Conservation (phyloP, 2,113 vertebrate species). For the Brachyhypopomus gauderio region DNA sequence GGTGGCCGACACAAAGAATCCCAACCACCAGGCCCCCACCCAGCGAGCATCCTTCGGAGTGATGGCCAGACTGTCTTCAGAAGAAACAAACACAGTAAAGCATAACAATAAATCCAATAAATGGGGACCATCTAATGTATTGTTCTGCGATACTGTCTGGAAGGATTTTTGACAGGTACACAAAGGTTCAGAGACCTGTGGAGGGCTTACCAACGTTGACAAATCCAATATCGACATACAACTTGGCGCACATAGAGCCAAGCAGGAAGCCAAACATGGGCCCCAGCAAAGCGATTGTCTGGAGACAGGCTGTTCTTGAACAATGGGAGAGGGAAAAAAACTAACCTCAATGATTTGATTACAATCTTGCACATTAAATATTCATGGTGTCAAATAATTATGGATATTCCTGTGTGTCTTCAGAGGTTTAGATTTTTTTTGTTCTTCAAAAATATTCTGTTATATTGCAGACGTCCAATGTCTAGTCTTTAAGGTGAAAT, state of each 20-base stretch:
- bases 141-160: background rate
- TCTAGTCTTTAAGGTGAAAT: too few relatives aligned
- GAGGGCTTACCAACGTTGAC: conserved; percentile 74
- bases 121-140: background rate
- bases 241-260: conserved; percentile 80
- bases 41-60: conserved; percentile 87
- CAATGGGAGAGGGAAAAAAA: background rate
- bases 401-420: too few relatives aligned
- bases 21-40: conserved; percentile 97
- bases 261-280: conserved; percentile 82
- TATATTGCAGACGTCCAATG: too few relatives aligned
- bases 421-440: too few relatives aligned
- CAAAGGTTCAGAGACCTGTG: too few relatives aligned
- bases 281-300: conserved; percentile 82
- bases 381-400: too few relatives aligned
- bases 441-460: too few relatives aligned
- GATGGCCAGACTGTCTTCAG: conserved; percentile 81
- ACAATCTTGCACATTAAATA: background rate
- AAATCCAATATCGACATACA: conserved; percentile 92
- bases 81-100: conserved; percentile 34
- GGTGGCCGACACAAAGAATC: conserved; percentile 78
- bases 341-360: background rate
- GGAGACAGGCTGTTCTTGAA: conserved; percentile 76
- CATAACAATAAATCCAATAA: too few relatives aligned
- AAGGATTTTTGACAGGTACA: too few relatives aligned